phyloP scores from a whole-genome alignment of 2,113 vertebrate species.

The Suricata suricatta region DNA sequence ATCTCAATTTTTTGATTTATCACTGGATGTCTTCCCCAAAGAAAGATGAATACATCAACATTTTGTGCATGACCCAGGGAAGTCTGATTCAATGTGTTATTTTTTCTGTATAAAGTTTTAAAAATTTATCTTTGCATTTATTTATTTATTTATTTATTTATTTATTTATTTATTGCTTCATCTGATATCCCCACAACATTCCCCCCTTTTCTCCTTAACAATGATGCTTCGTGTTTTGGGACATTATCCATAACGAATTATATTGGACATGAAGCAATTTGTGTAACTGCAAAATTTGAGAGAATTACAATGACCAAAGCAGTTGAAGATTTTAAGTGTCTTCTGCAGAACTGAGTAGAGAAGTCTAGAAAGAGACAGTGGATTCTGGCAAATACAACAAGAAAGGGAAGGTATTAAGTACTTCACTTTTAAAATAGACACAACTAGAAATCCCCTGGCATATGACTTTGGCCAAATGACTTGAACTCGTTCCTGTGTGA shows the following conservation, averaged over 20 bases:
- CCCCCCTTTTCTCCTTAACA: neutral
- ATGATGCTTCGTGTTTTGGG: neutral
- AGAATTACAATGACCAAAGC: neutral
- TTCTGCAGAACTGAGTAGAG: neutral
- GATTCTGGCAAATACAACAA: neutral
- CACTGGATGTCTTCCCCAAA: neutral
- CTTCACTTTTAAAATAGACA: conserved; percentile 60
- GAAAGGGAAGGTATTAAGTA: conserved; percentile 2
- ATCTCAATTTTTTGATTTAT: neutral
- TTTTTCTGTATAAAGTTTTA: neutral
- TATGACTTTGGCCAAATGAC: conserved; percentile 64
- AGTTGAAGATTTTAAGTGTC: conserved; percentile 38
- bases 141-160: neutral
- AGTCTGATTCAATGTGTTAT: neutral
- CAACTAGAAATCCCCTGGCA: conserved; percentile 52
- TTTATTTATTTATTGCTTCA: neutral
- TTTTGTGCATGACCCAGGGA: neutral
- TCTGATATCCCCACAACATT: neutral
- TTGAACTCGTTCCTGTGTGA: conserved; percentile 60
- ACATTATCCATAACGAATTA: conserved; percentile 14
- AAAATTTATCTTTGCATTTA: neutral
- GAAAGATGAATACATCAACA: neutral
- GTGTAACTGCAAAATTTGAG: neutral
- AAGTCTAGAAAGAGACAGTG: conserved; percentile 12
- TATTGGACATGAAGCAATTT: neutral